Evolutionary conservation across 2,113 vertebrate species (phyloP), one percentile per base, ranked within the genome.

Genomic region (Percopsis transmontana): DNA sequence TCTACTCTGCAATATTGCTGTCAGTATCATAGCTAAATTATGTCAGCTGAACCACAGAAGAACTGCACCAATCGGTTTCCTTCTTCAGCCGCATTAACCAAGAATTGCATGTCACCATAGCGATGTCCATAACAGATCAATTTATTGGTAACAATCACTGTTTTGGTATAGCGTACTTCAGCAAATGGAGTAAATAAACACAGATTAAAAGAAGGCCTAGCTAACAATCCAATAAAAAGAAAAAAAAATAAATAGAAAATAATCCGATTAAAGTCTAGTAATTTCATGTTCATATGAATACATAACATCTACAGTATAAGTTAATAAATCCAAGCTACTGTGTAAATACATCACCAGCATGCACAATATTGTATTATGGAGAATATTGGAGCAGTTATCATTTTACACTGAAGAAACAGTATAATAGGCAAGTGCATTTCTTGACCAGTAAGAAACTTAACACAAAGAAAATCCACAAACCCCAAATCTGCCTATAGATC

Each of bases 311-410:
- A 96, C 93, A 94, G 91, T 93, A 95, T 96, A 96, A 97, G 94
- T 96, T 95, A 96, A 96, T 96, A 91, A 96, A 96, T 93, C 93
- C 94, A 95, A 98, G 95, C 96, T 97, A 98, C 94, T 91, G 92
- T 96, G 96, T 96, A 98, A 97, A 97, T 97, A 97, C 96, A 90
- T 97, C 95, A 98, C 95, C 93, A 94, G 95, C 96, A 98, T 98
- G 96, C 96, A 98, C 95, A 95, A 94, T 95, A 96, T 93, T 94
- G 94, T 95, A 95, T 95, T 94, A 93, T 93, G 93, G 93, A 92
- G 90, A 95, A 93, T 96, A 96, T 95, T 94, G 94, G 94, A 97
- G 94, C 93, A 93, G 94, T 94, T 93, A 91, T 95, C 93, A 93
- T 95, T 93, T 87, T 86, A 96, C 94, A 96, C 94, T 94, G 93